These are phyloP conservation scores for Spondyliosoma cantharus DNA, from an alignment of 2,797 vertebrate genomes.

Conservation along the genomic window DNA sequence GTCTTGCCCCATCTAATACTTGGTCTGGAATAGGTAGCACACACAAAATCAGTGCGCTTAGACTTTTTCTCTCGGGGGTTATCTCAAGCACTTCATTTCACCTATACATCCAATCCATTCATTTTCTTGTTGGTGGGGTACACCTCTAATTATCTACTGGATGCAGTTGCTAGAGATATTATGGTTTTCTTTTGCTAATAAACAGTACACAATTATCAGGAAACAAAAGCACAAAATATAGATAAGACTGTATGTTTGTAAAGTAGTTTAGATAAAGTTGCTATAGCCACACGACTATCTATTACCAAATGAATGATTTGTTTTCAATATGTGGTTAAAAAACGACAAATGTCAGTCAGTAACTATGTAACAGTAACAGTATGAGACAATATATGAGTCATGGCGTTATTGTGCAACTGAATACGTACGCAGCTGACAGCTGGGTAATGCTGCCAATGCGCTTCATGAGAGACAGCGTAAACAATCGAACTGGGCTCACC, in stretches of 20 bases:
- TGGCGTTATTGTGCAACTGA: background rate
- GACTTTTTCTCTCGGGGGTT: too few relatives aligned
- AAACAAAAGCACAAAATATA: background rate
- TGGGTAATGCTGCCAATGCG: background rate
- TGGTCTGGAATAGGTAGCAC: too few relatives aligned
- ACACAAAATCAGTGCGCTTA: too few relatives aligned
- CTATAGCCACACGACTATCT: background rate
- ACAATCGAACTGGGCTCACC: slow-evolving; percentile 83
- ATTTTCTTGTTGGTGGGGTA: background rate
- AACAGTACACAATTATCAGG: background rate
- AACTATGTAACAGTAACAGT: background rate
- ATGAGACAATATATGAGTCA: too few relatives aligned
- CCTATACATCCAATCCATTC: background rate
- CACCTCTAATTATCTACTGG: background rate
- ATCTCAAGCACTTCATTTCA: slow-evolving; percentile 21
- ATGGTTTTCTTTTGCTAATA: background rate
- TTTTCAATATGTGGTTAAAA: slow-evolving; percentile 1
- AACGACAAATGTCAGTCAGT: background rate
- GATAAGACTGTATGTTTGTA: too few relatives aligned
- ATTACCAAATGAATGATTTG: background rate
- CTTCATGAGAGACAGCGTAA: background rate
- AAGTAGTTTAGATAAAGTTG: background rate
- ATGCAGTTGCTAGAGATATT: background rate
- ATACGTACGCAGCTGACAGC: background rate
- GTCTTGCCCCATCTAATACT: too few relatives aligned